Evolutionary conservation across 2,113 vertebrate genomes (phyloP).

Genomic region (Pampusana beccarii): DNA sequence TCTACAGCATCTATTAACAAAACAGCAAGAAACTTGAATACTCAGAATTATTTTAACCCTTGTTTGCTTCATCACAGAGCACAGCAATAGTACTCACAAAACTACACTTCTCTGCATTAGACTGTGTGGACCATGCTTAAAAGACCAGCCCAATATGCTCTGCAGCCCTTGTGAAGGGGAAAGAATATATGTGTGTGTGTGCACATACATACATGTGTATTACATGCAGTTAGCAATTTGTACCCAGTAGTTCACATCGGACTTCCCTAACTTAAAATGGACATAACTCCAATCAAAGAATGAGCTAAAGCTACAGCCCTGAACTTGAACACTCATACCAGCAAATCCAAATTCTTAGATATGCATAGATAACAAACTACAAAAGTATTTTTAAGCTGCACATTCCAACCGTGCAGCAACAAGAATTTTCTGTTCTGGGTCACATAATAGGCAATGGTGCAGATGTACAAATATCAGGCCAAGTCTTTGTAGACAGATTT

Average conservation of each 20-base stretch:
- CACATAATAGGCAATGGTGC: accelerated
- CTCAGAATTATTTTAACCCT: neutral
- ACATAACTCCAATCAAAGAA: neutral
- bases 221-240: accelerated
- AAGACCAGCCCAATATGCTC: neutral
- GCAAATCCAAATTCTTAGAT: neutral
- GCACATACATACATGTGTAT: accelerated
- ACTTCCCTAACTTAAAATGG: neutral
- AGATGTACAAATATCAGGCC: neutral
- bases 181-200: accelerated
- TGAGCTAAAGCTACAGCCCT: neutral
- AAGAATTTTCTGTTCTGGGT: neutral
- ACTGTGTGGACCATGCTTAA: accelerated
- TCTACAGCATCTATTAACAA: neutral
- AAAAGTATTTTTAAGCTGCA: neutral
- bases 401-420: neutral
- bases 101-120: neutral
- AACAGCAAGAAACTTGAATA: neutral
- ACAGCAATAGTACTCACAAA: neutral
- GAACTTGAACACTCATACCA: neutral
- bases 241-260: neutral
- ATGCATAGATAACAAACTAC: neutral
- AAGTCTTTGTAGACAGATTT: neutral
- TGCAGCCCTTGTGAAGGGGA: neutral
- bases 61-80: neutral